Evolutionary conservation across 2,888 invertebrate species (phyloP).

Genomic region (Troides oblongomaculatus): DNA sequence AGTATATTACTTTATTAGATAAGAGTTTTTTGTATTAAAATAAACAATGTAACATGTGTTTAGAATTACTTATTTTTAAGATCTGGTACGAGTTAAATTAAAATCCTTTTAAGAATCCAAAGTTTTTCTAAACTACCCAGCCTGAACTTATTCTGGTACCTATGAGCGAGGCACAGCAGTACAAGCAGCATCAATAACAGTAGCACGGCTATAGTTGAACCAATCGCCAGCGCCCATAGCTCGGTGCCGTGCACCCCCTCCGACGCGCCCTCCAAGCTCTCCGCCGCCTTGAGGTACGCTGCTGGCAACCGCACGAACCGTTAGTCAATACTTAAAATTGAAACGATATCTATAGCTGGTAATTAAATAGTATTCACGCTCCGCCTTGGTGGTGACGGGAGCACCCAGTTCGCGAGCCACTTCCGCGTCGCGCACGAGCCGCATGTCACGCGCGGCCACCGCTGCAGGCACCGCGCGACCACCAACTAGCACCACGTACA

Average conservation of each 20-base stretch:
- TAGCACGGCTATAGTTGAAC: constrained; percentile 80
- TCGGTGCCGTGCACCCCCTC: constrained; percentile 62
- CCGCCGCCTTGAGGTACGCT: constrained; percentile 85
- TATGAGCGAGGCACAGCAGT: constrained; percentile 69
- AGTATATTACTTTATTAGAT: too few relatives aligned
- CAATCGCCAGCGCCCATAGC: constrained; percentile 83
- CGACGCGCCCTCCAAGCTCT: constrained; percentile 80
- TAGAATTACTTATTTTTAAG: too few relatives aligned
- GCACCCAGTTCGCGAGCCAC: constrained; percentile 87
- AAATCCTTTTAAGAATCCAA: too few relatives aligned
- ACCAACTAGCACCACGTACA: constrained; percentile 90
- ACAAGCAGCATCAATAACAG: constrained; percentile 79
- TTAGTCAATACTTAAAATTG: background rate
- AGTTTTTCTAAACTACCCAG: background rate
- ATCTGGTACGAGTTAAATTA: too few relatives aligned
- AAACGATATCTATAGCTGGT: background rate
- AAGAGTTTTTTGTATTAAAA: too few relatives aligned
- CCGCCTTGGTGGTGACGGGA: constrained; percentile 89
- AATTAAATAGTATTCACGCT: constrained; percentile 82
- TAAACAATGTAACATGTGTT: too few relatives aligned
- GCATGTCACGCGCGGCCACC: constrained; percentile 91
- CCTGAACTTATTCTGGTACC: constrained; percentile 42
- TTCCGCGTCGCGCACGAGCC: constrained; percentile 87
- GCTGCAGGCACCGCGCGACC: constrained; percentile 89
- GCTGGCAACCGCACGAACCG: constrained; percentile 44